Conservation (phyloP, 2,888 invertebrate species). For the Patella depressa region DNA sequence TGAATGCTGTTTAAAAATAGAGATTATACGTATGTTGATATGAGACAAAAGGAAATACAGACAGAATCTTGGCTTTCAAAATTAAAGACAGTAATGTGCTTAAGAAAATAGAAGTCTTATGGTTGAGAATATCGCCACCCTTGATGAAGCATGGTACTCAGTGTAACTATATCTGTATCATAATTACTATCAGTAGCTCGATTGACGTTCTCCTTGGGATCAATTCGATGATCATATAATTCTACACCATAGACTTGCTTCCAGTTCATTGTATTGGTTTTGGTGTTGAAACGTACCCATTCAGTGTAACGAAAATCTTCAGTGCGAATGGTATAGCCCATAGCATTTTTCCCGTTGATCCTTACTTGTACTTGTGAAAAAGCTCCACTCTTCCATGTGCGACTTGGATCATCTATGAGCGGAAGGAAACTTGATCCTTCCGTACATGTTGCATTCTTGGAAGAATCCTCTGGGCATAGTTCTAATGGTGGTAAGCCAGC, state of each 20-base stretch:
- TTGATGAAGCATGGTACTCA: constrained; percentile 2
- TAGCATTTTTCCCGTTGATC: constrained; percentile 27
- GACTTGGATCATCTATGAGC: constrained; percentile 31
- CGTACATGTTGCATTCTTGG: constrained; percentile 32
- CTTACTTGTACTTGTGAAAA: constrained; percentile 42
- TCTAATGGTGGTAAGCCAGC: constrained; percentile 38
- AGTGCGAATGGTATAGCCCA: constrained; percentile 49
- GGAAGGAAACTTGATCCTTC: constrained; percentile 47
- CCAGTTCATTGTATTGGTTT: constrained; percentile 78
- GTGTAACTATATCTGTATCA: constrained; percentile 4
- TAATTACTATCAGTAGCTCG: constrained; percentile 73
- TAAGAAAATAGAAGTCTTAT: not conserved
- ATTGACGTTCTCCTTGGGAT: constrained; percentile 82
- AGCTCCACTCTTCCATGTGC: constrained; percentile 32
- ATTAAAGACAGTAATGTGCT: too few relatives aligned
- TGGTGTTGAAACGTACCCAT: constrained; percentile 22
- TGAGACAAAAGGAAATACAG: too few relatives aligned
- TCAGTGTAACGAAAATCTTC: constrained; percentile 29
- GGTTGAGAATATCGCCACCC: not conserved
- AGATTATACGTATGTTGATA: too few relatives aligned
- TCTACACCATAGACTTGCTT: constrained; percentile 83
- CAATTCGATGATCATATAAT: constrained; percentile 82
- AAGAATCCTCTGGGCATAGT: constrained; percentile 40
- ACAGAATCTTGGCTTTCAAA: too few relatives aligned
- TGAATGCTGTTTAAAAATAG: too few relatives aligned